Evolutionary conservation across 2,797 vertebrate genomes (phyloP).

Genomic region (Sebastes matsubarae): DNA sequence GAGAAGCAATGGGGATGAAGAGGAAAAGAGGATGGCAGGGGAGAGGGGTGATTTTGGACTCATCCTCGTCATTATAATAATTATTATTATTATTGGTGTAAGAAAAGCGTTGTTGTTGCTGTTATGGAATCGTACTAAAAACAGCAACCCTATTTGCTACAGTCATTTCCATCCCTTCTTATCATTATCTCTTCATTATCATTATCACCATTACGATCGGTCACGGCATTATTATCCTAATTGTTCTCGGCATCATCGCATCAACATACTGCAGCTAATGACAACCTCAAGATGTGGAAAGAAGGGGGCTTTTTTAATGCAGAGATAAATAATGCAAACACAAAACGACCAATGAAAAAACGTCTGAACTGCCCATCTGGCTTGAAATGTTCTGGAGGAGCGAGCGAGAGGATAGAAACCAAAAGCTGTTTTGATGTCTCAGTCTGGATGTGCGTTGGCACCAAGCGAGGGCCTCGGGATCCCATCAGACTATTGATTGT

Average conservation of each 20-base stretch:
- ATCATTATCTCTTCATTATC: slow-evolving; percentile 72
- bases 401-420: slow-evolving; percentile 37
- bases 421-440: slow-evolving; percentile 70
- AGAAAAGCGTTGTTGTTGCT: slow-evolving; percentile 27
- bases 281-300: slow-evolving; percentile 53
- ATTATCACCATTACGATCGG: slow-evolving; percentile 66
- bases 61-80: slow-evolving; percentile 29
- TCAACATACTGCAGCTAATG: slow-evolving; percentile 61
- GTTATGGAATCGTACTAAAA: slow-evolving; percentile 36
- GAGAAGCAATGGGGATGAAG: slow-evolving; percentile 9
- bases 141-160: slow-evolving; percentile 48
- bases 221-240: slow-evolving; percentile 63
- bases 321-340: slow-evolving; percentile 60
- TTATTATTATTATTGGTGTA: slow-evolving; percentile 47
- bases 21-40: not conserved
- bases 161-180: slow-evolving; percentile 62
- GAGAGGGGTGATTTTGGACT: slow-evolving; percentile 11
- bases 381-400: slow-evolving; percentile 35
- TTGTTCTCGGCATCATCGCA: slow-evolving; percentile 54
- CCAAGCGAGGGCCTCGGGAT: slow-evolving; percentile 53
- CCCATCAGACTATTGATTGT: slow-evolving; percentile 73
- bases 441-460: slow-evolving; percentile 59
- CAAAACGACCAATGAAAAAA: slow-evolving; percentile 34
- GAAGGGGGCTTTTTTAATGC: slow-evolving; percentile 13
- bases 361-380: slow-evolving; percentile 42